These are phyloP conservation scores for Calycopis cecrops DNA, from an alignment of 1,140 invertebrate species.

Conservation along the genomic window DNA sequence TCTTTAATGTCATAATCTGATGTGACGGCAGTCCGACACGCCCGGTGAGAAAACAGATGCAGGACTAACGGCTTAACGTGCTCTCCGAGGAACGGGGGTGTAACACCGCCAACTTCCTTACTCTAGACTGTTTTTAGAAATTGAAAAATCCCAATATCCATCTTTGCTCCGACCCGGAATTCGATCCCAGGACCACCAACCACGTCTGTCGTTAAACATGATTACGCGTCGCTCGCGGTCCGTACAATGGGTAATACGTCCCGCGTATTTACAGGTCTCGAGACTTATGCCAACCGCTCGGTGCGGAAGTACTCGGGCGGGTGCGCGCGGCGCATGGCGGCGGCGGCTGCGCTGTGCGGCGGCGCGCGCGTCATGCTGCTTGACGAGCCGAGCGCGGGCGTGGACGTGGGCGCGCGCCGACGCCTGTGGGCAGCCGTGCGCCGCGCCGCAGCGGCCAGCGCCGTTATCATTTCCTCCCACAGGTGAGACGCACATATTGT, in stretches of 20 bases:
- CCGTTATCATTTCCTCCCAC: conserved; percentile 73
- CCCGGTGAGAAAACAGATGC: no score
- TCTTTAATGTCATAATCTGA: no score
- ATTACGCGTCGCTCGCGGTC: no score
- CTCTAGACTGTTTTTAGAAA: no score
- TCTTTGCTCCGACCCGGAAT: no score
- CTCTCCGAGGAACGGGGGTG: no score
- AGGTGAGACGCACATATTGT: conserved; percentile 42
- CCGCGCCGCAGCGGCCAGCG: conserved; percentile 46
- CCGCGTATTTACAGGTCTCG: conserved; percentile 30
- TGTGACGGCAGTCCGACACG: no score
- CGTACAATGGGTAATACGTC: background rate
- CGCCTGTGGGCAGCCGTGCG: conserved; percentile 57
- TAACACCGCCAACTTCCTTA: no score
- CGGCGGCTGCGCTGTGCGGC: conserved; percentile 81
- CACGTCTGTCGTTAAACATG: no score
- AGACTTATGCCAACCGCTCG: conserved; percentile 28
- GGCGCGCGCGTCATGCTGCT: conserved; percentile 76
- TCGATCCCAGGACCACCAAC: no score
- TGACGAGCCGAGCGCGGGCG: conserved; percentile 84
- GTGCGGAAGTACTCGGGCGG: conserved; percentile 77
- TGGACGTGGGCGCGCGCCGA: conserved; percentile 82
- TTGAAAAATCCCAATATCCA: no score
- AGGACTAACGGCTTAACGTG: no score
- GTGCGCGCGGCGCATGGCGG: conserved; percentile 87